Conservation (phyloP, 2,888 invertebrate species). For the Melipona beecheii region DNA sequence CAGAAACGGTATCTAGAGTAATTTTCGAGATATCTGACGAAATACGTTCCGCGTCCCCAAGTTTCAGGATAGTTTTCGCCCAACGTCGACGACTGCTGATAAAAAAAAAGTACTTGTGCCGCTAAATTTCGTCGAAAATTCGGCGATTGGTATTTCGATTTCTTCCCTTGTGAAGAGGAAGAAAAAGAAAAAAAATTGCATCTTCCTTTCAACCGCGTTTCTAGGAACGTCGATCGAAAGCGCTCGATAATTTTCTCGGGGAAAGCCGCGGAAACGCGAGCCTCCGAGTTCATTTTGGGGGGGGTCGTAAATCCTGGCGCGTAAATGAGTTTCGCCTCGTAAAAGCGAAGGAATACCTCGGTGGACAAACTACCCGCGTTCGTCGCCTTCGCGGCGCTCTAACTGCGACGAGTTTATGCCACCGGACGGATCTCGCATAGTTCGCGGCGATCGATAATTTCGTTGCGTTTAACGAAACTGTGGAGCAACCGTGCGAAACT, state of each 20-base stretch:
- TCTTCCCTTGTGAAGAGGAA: too few species aligned
- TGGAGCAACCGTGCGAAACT: not conserved
- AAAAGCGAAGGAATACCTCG: slow-evolving; percentile 62
- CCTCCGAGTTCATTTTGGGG: slow-evolving; percentile 36
- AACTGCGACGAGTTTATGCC: slow-evolving; percentile 25
- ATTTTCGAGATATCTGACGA: too few species aligned
- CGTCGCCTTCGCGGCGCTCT: not conserved
- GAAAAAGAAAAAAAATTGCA: too few species aligned
- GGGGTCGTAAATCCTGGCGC: slow-evolving; percentile 68
- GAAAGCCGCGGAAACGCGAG: slow-evolving; percentile 52
- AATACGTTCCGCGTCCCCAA: too few species aligned
- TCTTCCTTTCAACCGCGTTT: not conserved
- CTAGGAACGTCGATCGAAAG: slow-evolving; percentile 35
- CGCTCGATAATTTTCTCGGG: slow-evolving; percentile 47
- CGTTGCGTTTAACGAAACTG: not conserved
- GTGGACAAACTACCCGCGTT: slow-evolving; percentile 22
- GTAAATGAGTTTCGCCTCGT: slow-evolving; percentile 74
- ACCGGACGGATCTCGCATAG: slow-evolving; percentile 4
- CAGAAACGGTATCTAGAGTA: too few species aligned
- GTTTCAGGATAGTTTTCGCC: too few species aligned
- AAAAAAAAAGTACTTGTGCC: too few species aligned
- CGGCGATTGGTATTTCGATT: too few species aligned
- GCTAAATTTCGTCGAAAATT: too few species aligned
- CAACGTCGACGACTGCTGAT: too few species aligned
- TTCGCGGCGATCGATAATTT: not conserved